A percentile compares a stretch with the other conserved stretches of the same genome.
phyloP scores from a whole-genome alignment of 2,888 invertebrate genomes.

The Chymomyza procnemis region DNA sequence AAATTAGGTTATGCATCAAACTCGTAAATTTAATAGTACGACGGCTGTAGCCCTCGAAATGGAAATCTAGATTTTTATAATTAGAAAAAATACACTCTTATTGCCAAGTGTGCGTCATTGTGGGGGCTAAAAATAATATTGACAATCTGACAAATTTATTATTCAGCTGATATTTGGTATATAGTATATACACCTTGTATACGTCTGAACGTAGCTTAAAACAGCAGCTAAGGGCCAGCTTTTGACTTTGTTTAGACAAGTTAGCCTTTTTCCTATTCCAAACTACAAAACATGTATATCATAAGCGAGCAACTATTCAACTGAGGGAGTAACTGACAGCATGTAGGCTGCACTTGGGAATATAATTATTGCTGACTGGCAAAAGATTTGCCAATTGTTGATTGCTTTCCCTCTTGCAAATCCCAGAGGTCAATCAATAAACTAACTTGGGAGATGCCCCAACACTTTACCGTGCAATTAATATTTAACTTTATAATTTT shows the following conservation, averaged over 20 bases:
- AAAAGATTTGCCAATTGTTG: background rate
- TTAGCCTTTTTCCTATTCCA: constrained; percentile 20
- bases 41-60: too few relatives aligned
- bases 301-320: background rate
- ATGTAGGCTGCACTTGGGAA: background rate
- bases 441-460: constrained; percentile 13
- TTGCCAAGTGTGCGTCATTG: too few relatives aligned
- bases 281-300: background rate
- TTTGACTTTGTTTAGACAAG: constrained; percentile 55
- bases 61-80: too few relatives aligned
- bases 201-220: background rate
- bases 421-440: constrained; percentile 35
- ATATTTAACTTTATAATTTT: too few relatives aligned
- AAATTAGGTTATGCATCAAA: background rate
- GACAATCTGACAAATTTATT: too few relatives aligned
- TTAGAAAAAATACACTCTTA: too few relatives aligned
- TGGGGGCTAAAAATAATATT: too few relatives aligned
- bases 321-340: background rate
- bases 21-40: too few relatives aligned
- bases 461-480: background rate
- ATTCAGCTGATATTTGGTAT: too few relatives aligned
- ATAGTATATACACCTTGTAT: too few relatives aligned
- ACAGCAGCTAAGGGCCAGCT: constrained; percentile 19
- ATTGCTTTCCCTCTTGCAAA: background rate
- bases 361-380: constrained; percentile 3